Evolutionary conservation across 2,113 vertebrate species (phyloP).

Genomic region (Leptodactylus fuscus): DNA sequence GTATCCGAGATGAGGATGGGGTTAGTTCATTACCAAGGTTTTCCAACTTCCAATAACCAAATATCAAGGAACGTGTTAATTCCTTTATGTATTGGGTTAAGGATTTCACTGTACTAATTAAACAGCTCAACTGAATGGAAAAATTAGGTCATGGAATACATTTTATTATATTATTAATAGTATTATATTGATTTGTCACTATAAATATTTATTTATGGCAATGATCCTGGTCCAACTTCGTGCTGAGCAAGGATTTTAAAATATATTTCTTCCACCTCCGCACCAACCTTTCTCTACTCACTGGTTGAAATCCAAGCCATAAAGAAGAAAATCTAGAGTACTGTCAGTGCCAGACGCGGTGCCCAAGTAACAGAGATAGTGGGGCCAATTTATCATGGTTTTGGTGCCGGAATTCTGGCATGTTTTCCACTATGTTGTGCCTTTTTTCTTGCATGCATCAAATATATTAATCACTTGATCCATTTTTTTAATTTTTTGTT

Average conservation of each 20-base stretch:
- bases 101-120: not conserved
- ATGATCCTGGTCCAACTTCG: not conserved
- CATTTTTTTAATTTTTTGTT: no score
- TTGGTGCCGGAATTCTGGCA: no score
- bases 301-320: no score
- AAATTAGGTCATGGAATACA: not conserved
- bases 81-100: constrained; percentile 15
- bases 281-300: no score
- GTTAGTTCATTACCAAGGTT: not conserved
- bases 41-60: not conserved
- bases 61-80: not conserved
- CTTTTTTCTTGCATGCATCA: no score
- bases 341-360: no score
- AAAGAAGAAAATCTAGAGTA: no score
- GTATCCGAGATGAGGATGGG: not conserved
- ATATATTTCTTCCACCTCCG: no score
- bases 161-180: not conserved
- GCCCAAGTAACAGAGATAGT: no score
- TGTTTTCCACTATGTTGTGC: no score
- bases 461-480: no score
- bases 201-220: not conserved
- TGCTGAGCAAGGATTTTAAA: not conserved
- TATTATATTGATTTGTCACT: not conserved
- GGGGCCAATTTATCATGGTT: no score
- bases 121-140: not conserved